Evolutionary conservation across 2,797 vertebrate genomes (phyloP), one percentile per base, ranked within the genome.

Genomic region (Rhabdophis nuchalis): DNA sequence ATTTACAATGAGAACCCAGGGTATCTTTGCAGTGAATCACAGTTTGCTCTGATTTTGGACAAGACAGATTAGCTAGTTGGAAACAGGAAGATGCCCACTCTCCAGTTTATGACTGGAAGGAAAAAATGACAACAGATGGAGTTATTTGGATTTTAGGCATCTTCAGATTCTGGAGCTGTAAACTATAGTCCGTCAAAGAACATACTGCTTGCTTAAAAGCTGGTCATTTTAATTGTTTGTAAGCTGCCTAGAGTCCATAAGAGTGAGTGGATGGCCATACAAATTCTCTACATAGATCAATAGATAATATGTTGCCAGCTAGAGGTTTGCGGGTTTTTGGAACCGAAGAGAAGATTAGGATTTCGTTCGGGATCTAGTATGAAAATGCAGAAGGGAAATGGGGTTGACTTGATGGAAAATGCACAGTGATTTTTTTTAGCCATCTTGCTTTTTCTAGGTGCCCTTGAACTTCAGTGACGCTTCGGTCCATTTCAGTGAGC

Each of bases 391-490:
- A 82, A 46, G 36, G 72, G 36, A 82, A 41, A 12, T 82, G 72
- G 72, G 9, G 20, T 25, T 46, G 72, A 82, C 9, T 11, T 46
- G 36, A 25, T 25, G 72, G 72, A 41, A 23, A 18, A 77, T 41
- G 36, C 18, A 41, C 16, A 41, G 36, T 77, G 18, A 82, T 82
- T 25, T 32, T 77, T 10, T 11, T 82, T 25, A 12, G 36, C 72
- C 9, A 2, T 41, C 90, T 56, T 3, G 1, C 41, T 90, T 77
- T 61, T 36, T 53, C 50, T 92, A 98, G 97, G 95, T 96, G 18
- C 97, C 96, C 0, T 93, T 97, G 95, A 97, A 93, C 0, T 97
- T 98, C 3, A 95, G 96, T 1, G 97, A 97, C 10, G 89, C 97
- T 0, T 93, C 94, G 0, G 96, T 97, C 61, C 92, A 85, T 46